A percentile compares a stretch with the other conserved stretches of the same genome.
phyloP scores from a whole-genome alignment of 2,113 vertebrate species.

The Aleadryas rufinucha region DNA sequence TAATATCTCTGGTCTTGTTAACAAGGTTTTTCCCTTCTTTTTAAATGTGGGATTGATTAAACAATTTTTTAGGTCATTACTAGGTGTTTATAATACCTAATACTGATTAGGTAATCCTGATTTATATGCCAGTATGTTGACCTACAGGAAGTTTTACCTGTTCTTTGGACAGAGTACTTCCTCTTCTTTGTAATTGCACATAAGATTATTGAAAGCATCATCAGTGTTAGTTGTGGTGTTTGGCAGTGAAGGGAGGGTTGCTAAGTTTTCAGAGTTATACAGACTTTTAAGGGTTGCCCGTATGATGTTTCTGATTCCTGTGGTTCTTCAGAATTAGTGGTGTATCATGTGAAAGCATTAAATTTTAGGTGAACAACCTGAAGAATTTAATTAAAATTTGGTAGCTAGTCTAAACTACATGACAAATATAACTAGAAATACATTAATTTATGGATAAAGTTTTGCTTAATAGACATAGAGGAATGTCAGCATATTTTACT shows the following conservation, averaged over 20 bases:
- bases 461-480: background rate
- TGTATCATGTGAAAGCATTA: background rate
- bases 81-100: background rate
- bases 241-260: background rate
- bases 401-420: background rate
- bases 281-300: accelerated
- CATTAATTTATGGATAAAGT: background rate
- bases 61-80: background rate
- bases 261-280: background rate
- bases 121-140: background rate
- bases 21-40: constrained; percentile 60
- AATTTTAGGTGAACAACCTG: background rate
- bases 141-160: background rate
- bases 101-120: background rate
- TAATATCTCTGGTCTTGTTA: constrained; percentile 52
- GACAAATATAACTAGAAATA: background rate
- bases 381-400: background rate
- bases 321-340: background rate
- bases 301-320: background rate
- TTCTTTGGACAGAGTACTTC: background rate
- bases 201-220: background rate
- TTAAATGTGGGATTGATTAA: background rate
- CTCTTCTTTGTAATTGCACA: background rate
- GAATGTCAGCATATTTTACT: background rate
- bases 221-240: background rate